These are phyloP conservation scores for Ctenodactylus gundi DNA, from an alignment of 2,113 vertebrate species.

Conservation along the genomic window DNA sequence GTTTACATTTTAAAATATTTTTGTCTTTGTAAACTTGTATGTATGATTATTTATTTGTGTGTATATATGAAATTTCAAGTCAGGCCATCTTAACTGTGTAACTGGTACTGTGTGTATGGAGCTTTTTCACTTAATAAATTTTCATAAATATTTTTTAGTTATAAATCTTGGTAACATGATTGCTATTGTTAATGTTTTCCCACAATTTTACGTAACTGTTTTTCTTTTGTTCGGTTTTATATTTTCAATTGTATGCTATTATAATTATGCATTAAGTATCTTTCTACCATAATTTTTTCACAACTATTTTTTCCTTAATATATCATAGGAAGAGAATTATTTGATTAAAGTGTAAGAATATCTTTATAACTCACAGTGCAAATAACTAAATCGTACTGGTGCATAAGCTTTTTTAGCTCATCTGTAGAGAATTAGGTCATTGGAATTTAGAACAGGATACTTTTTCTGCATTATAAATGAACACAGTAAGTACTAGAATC, in stretches of 20 bases:
- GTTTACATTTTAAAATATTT: background rate
- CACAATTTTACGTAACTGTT: background rate
- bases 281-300: background rate
- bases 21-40: background rate
- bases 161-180: background rate
- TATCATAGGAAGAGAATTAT: background rate
- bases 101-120: background rate
- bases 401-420: background rate
- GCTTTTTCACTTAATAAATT: background rate
- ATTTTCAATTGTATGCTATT: background rate
- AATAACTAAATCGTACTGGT: background rate
- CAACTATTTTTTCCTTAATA: background rate
- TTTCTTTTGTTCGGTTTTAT: background rate
- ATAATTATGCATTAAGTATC: background rate
- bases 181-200: background rate
- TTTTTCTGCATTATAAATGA: background rate
- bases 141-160: background rate
- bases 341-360: background rate
- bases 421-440: background rate
- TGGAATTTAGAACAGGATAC: background rate
- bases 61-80: background rate
- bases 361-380: background rate
- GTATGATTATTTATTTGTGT: background rate
- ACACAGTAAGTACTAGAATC: background rate
- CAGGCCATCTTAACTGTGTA: background rate